Conservation (phyloP, 2,888 invertebrate species). For the Sinelater perroti region DNA sequence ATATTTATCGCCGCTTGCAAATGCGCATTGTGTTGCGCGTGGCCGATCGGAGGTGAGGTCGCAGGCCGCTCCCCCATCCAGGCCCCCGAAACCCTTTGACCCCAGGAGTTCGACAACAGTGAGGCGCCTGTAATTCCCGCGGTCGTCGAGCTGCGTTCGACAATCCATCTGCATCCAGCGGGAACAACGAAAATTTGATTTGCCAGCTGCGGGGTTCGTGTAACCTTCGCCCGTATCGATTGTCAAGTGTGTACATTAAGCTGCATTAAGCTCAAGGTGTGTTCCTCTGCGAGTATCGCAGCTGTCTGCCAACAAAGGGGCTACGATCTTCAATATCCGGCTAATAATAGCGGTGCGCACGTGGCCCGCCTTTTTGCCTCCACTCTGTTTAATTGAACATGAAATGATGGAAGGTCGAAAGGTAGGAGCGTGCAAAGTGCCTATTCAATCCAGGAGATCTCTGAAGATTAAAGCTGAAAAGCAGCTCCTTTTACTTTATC, state of each 20-base stretch:
- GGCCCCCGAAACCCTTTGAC: not conserved
- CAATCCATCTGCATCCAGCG: slow-evolving; percentile 10
- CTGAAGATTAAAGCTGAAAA: too few relatives aligned
- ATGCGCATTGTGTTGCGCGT: slow-evolving; percentile 7
- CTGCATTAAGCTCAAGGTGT: slow-evolving; percentile 22
- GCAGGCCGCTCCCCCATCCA: too few relatives aligned
- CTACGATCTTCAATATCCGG: slow-evolving; percentile 19
- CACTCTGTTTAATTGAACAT: not conserved
- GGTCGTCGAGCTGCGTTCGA: not conserved
- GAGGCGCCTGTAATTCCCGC: too few relatives aligned
- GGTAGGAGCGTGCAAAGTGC: too few relatives aligned
- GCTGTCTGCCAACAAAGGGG: slow-evolving; percentile 27
- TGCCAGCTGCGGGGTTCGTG: slow-evolving; percentile 26
- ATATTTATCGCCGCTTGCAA: slow-evolving; percentile 11
- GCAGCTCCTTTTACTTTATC: too few relatives aligned
- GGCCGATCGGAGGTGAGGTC: not conserved
- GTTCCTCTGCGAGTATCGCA: slow-evolving; percentile 19
- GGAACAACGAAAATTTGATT: slow-evolving; percentile 21
- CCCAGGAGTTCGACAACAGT: too few relatives aligned
- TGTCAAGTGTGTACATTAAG: slow-evolving; percentile 27
- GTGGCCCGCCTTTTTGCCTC: slow-evolving; percentile 15
- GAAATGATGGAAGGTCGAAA: not conserved
- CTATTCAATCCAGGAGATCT: too few relatives aligned
- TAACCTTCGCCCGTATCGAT: slow-evolving; percentile 16
- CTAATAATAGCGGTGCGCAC: slow-evolving; percentile 25